A percentile compares a stretch with the other conserved stretches of the same genome.
Evolutionary conservation across 2,113 vertebrate genomes (phyloP).

Genomic region (Ptyas mucosa): DNA sequence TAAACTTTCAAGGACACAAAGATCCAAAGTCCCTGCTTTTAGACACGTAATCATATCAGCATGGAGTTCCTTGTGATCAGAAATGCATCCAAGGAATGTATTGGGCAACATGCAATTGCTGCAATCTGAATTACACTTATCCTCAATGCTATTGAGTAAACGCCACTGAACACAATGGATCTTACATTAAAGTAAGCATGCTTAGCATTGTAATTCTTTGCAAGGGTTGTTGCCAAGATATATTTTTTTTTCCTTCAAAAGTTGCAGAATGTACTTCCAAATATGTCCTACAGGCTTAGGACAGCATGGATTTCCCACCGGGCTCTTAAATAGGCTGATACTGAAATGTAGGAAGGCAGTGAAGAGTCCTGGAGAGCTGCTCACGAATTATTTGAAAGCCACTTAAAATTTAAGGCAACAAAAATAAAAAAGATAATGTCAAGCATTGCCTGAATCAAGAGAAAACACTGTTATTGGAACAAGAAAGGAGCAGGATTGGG

Average conservation of each 20-base stretch:
- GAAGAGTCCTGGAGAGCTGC: neutral
- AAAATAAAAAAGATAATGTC: neutral
- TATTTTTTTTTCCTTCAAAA: neutral
- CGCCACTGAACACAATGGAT: neutral
- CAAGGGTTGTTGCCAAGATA: neutral
- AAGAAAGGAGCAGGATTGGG: neutral
- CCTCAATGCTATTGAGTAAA: neutral
- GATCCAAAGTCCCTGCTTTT: neutral
- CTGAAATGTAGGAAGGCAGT: neutral
- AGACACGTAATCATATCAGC: neutral
- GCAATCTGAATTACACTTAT: neutral
- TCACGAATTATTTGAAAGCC: neutral
- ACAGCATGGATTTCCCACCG: neutral
- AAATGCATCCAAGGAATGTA: neutral
- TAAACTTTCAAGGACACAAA: neutral
- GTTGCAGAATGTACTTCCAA: neutral
- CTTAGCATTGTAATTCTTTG: neutral
- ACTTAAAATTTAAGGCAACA: neutral
- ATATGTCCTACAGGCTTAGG: neutral
- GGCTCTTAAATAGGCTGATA: neutral
- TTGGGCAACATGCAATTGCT: neutral
- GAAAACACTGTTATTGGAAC: neutral
- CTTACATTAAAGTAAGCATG: neutral
- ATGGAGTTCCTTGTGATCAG: neutral
- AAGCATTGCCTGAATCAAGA: neutral